Evolutionary conservation across 2,888 invertebrate species (phyloP), one percentile per base, ranked within the genome.

Genomic region (Kuschelorhynchus macadamiae): DNA sequence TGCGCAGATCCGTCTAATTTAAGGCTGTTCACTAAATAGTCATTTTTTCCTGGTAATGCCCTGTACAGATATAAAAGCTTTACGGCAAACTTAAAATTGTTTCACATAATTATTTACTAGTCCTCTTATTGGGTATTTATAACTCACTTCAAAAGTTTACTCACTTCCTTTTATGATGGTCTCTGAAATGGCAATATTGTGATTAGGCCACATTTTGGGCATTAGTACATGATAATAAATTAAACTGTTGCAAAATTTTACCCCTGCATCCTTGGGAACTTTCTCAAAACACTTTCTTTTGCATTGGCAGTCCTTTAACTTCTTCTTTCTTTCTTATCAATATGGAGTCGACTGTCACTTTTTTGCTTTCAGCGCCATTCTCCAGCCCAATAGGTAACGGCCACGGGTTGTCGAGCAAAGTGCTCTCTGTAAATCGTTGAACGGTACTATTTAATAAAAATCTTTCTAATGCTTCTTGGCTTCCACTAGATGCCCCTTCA

Each of bases 181-280:
- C 25, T 3, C 7, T 25, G 25, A 14, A 52, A 11, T 2, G 32
- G 52, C 3, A 30, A 9, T 3, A 52, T 8, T 1, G 17, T 12
- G 5, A 52, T 52, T 4, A 52, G 12, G 9, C 32, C 52, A 14
- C 9, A 16, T 52, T 53, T 33, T 53, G 47, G 1, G 25, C 47
- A 30, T 49, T 11, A n/a, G 12, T 18, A 7, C 25, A 14, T 7
- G 12, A 1, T 14, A 49, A 14, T 3, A n/a, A 7, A 30, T 49
- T 49, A 49, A 49, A 49, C 1, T 49, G 14, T 12, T 30, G 25
- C 2, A 49, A 7, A 12, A 49, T 12, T 30, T 49, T 11, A 14
- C 2, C 8, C 12, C 47, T 25, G 25, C 7, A 3, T 25, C 25
- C 7, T 25, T 25, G 3, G 25, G 25, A 3, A 25, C 25, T 25